Evolutionary conservation across 2,797 vertebrate genomes (phyloP), one percentile per base, ranked within the genome.

Genomic region (Melanotaenia maccullochi): DNA sequence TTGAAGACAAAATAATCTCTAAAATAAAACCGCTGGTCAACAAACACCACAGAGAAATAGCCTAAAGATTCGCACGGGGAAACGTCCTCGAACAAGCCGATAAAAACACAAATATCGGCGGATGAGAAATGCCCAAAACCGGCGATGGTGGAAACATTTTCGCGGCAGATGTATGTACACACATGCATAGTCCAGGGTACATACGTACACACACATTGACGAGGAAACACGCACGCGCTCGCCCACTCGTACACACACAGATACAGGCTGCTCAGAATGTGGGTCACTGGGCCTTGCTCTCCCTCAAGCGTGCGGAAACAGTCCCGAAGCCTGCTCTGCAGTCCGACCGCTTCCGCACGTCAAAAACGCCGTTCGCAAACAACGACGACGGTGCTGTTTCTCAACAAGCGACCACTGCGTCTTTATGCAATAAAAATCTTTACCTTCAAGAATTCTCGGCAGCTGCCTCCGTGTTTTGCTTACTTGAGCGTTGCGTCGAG

Each of bases 201-300:
- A 18, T 30, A 61, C 60, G 47, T 52, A 76, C 75, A 73, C 64
- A 40, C 38, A 47, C 60, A 60, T 60, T 55, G 49, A 14, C 60
- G 32, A 58, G 56, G 79, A 32, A 32, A 33, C 74, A 73, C 75
- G 72, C 89, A 69, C 88, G 69, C 90, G 82, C 90, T 70, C 86
- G 79, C 90, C 77, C 87, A 83, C 87, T 60, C 86, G 47, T 38
- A 83, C 88, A 85, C 88, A 89, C 88, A 89, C 65, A 87, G 52
- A 89, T 86, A 90, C 85, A 72, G 85, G 82, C 89, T 65, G 89
- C 89, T 87, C 82, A 49, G 89, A 94, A 95, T 95, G 93, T 94
- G 93, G 94, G 93, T 95, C 94, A 95, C 89, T 93, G 91, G 94
- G 94, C 94, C 94, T 94, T 91, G 87, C 92, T 91, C 89, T 90